Percentiles rank a stretch among this genome's conserved stretches.
Evolutionary conservation across 2,888 invertebrate genomes (phyloP).

Genomic region (Atethmia centrago): DNA sequence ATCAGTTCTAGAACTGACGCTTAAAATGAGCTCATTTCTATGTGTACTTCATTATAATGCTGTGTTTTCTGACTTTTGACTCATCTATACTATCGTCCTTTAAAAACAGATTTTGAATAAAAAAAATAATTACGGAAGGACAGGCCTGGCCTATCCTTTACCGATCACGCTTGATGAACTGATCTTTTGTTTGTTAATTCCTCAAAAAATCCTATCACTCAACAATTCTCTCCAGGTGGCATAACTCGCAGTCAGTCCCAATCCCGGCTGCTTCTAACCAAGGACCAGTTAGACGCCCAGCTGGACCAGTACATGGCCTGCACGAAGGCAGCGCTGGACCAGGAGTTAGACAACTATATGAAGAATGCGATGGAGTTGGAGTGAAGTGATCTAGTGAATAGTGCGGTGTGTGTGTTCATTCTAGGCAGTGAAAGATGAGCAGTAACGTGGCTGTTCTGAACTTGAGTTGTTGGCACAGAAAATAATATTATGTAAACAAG

Average conservation of each 20-base stretch:
- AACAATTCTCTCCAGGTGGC: slow-evolving; percentile 69
- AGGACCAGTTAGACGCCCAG: slow-evolving; percentile 92
- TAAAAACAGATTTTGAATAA: too few relatives aligned
- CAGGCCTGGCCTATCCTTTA: too few relatives aligned
- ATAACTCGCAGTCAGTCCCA: slow-evolving; percentile 63
- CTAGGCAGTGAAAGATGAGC: not conserved
- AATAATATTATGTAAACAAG: not conserved
- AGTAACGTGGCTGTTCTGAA: not conserved
- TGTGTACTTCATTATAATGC: not conserved
- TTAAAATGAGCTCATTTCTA: not conserved
- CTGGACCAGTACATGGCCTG: slow-evolving; percentile 93
- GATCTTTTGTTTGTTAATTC: not conserved
- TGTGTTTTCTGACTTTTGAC: not conserved
- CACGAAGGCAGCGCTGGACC: slow-evolving; percentile 90
- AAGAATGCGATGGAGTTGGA: slow-evolving; percentile 73
- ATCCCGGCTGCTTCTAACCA: slow-evolving; percentile 80
- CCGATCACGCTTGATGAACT: not conserved
- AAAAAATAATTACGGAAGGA: too few relatives aligned
- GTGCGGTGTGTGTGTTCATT: slow-evolving; percentile 45
- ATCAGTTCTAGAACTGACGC: not conserved
- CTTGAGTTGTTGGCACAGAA: not conserved
- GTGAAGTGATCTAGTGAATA: slow-evolving; percentile 31
- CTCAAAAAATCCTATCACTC: not conserved
- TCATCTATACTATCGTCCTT: too few relatives aligned
- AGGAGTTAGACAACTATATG: slow-evolving; percentile 91